Conservation (phyloP, 2,797 vertebrate species). For the Caiman crocodilus region DNA sequence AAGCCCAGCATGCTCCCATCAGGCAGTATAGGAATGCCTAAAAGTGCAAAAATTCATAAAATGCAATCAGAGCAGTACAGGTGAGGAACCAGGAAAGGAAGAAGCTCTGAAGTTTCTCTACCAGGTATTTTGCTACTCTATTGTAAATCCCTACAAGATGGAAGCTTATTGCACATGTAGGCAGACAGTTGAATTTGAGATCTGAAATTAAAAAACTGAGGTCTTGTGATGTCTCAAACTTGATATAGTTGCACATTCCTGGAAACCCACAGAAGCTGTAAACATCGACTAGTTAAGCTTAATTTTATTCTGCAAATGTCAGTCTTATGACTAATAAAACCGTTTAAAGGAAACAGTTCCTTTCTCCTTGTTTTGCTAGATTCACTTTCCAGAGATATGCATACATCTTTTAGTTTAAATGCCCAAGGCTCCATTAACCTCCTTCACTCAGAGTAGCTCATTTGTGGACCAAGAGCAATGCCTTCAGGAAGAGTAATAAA, state of each 20-base stretch:
- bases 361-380: not conserved
- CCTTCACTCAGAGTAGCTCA: not conserved
- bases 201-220: too few relatives aligned
- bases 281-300: not conserved
- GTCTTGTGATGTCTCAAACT: too few relatives aligned
- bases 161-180: too few relatives aligned
- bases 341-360: not conserved
- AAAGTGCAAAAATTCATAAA: not conserved
- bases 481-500: not conserved
- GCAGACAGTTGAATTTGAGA: too few relatives aligned
- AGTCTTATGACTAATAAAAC: not conserved
- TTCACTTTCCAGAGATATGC: not conserved
- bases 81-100: not conserved
- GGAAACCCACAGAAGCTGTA: too few relatives aligned
- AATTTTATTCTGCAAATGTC: not conserved
- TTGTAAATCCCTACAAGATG: too few relatives aligned
- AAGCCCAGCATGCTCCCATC: too few relatives aligned
- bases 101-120: not conserved
- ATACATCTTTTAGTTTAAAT: not conserved
- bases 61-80: not conserved
- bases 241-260: too few relatives aligned
- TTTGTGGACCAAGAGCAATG: not conserved
- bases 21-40: accelerated
- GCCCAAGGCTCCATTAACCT: not conserved
- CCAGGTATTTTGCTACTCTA: not conserved